These are phyloP conservation scores for Haliaeetus leucogaster DNA, from an alignment of 2,113 vertebrate genomes.

Conservation along the genomic window DNA sequence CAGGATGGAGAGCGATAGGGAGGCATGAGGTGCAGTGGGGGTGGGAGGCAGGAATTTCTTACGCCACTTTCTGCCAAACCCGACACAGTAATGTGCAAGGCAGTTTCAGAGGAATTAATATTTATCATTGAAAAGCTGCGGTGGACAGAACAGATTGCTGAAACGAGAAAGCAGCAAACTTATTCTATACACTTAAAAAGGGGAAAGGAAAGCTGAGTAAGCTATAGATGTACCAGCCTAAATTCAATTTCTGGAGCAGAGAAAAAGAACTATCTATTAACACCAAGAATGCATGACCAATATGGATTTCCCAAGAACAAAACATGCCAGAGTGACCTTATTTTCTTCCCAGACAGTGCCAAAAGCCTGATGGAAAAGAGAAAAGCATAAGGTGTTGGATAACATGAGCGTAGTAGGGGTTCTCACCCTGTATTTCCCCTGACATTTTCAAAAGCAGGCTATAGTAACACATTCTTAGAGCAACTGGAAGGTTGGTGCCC, in stretches of 20 bases:
- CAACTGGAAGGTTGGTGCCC: neutral
- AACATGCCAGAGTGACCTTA: neutral
- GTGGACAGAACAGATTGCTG: neutral
- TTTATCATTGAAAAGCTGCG: neutral
- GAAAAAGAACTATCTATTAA: neutral
- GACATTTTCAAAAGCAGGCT: neutral
- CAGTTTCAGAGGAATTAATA: neutral
- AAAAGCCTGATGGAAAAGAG: neutral
- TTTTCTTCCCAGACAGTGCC: neutral
- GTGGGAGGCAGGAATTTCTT: neutral
- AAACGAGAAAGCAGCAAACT: neutral
- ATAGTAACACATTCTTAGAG: neutral
- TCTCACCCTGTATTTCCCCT: neutral
- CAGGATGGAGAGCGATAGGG: neutral
- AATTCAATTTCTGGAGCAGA: neutral
- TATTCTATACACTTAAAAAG: neutral
- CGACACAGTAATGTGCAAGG: rapidly evolving
- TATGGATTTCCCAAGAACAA: neutral
- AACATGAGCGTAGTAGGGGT: neutral
- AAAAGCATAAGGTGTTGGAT: neutral
- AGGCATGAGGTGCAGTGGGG: neutral
- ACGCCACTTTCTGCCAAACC: neutral
- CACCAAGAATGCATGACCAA: neutral
- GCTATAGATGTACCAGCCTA: neutral
- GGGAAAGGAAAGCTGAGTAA: neutral